Evolutionary conservation across 1,140 invertebrate genomes (phyloP).

Genomic region (Apocrypta bakeri): DNA sequence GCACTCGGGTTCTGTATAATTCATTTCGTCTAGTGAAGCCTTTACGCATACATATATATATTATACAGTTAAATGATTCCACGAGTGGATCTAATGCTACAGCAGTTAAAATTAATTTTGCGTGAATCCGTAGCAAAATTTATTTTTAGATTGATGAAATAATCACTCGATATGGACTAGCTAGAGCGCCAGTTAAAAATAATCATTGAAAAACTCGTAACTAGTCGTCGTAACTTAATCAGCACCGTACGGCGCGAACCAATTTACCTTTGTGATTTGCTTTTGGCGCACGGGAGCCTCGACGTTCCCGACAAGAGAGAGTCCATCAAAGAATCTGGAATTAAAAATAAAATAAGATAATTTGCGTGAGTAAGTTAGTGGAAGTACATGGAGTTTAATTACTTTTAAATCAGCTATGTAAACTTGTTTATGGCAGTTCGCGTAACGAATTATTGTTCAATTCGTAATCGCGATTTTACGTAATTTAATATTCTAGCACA

Average conservation of each 20-base stretch:
- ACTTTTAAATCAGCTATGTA: no score
- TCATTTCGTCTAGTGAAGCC: neutral
- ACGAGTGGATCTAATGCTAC: neutral
- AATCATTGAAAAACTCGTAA: neutral
- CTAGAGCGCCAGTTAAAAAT: neutral
- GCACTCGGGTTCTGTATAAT: neutral
- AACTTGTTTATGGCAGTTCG: no score
- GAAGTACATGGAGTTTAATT: no score
- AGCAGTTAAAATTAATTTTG: no score
- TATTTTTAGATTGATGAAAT: no score
- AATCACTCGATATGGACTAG: no score
- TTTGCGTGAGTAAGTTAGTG: no score
- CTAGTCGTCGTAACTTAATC: neutral
- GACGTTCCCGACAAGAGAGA: neutral
- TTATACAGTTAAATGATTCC: neutral
- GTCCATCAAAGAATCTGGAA: neutral
- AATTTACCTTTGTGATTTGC: neutral
- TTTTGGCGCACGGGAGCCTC: no score
- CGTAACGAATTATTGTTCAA: no score
- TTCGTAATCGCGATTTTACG: no score
- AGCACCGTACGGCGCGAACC: neutral
- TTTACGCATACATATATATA: neutral
- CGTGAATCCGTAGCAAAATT: no score
- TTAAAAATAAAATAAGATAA: neutral
- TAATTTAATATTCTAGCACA: no score